Conservation (phyloP, 2,113 vertebrate genomes). For the Tor tambroides region DNA sequence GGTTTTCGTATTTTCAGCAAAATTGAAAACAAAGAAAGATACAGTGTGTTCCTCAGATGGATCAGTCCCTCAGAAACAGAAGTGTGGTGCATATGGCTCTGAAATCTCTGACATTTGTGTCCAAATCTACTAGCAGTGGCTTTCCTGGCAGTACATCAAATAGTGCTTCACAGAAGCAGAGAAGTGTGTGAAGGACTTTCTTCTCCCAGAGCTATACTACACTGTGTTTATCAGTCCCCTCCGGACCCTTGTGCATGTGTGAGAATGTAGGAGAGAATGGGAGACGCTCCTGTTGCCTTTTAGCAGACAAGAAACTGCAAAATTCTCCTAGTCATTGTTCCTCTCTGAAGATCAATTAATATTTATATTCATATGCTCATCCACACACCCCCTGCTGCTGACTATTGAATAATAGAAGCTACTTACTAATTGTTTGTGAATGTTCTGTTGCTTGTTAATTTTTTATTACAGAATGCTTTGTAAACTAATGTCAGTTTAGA, state of each 20-base stretch:
- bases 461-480: conserved; percentile 25
- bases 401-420: conserved; percentile 24
- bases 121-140: conserved; percentile 21
- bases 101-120: conserved; percentile 20
- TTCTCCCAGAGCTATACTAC: conserved; percentile 45
- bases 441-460: conserved; percentile 13
- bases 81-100: conserved; percentile 16
- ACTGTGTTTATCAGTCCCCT: conserved; percentile 43
- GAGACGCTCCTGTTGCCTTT: not conserved
- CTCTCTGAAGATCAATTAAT: conserved; percentile 17
- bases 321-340: not conserved
- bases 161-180: conserved; percentile 28
- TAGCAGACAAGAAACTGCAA: not conserved
- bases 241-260: not conserved
- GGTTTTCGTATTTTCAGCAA: not conserved
- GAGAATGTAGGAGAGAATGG: conserved; percentile 7
- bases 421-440: conserved; percentile 29
- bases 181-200: conserved; percentile 33
- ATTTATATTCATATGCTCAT: conserved; percentile 21
- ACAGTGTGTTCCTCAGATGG: not conserved
- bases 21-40: not conserved
- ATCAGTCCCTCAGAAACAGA: not conserved
- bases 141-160: conserved; percentile 30
- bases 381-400: not conserved
- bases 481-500: not conserved